Base-by-base conservation (phyloP, 1,140 invertebrate species). In the Brachionus paranguensis region DNA sequence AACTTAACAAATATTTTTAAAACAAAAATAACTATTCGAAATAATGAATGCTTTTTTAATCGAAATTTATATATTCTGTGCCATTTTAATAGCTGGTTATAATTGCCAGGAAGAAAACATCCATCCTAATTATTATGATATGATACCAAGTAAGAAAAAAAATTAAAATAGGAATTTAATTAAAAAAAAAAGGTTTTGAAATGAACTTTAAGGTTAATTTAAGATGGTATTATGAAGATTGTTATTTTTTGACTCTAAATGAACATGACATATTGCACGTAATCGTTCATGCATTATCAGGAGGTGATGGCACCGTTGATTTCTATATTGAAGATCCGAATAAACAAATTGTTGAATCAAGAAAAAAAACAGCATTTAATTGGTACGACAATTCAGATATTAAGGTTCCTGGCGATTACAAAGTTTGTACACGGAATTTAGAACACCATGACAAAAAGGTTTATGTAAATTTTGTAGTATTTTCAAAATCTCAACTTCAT, bases 301-400 rank as follows among this genome's bases (percentile, higher is more conserved):
- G 50, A 14, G 78, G 78, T 64, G 50, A 81, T 68, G 24, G 20
- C n/a, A 60, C n/a, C 10, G 41, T 68, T 11, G 78, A 81, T 64
- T 81, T 81, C 20, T 24, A 2, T 14, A 64, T 81, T 37, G 55
- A 64, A 45, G 78, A 81, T 64, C 78, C 78, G 14, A 81, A 81
- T 27, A 68, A 24, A 24, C 50, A 68, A 60, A 33, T 81, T 17
- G n/a, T 81, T 20, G 64, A 81, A 37, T 47, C 33, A 10, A 68
- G 53, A 33, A 20, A 20, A 45, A 24, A 64, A 37, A 41, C 53
- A 37, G 24, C 78, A 4, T 81, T 81, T 55, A 68, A 29, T 27
- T 81, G 78, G 78, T 81, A 81, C 27, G 78, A 81, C 20, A 81
- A 81, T 64, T 45, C 50, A 29, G 43, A 81, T 47, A 81, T 81